Percentiles rank a stretch among this genome's conserved stretches.
Evolutionary conservation across 1,140 invertebrate genomes (phyloP).

Genomic region (Zaprionus inermis): DNA sequence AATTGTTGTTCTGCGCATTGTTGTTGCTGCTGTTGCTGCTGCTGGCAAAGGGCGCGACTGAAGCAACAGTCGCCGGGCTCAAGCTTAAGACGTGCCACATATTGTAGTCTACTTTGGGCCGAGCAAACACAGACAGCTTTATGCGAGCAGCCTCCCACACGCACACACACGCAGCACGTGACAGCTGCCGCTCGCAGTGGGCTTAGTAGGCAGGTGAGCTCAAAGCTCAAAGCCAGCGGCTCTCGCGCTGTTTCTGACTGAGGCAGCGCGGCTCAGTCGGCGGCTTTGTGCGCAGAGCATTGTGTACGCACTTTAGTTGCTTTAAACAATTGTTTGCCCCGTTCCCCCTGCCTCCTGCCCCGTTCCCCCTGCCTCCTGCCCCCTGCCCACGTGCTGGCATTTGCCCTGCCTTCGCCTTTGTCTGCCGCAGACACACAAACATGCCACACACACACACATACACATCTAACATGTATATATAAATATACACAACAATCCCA

Average conservation of each 20-base stretch:
- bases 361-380: no score
- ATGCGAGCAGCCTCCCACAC: constrained; percentile 14
- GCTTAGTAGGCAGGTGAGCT: constrained; percentile 42
- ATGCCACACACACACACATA: background rate
- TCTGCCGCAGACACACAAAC: constrained; percentile 8
- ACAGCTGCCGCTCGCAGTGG: constrained; percentile 41
- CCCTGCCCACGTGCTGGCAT: no score
- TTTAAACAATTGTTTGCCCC: constrained; percentile 68
- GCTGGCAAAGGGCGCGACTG: constrained; percentile 71
- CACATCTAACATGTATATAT: background rate
- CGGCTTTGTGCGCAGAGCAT: constrained; percentile 37
- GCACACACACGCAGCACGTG: constrained; percentile 55
- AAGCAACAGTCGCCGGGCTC: constrained; percentile 67
- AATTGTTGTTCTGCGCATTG: constrained; percentile 59
- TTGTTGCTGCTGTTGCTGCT: constrained; percentile 50
- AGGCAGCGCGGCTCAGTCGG: constrained; percentile 25
- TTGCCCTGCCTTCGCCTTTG: constrained; percentile 3
- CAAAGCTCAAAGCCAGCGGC: constrained; percentile 22
- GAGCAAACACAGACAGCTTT: constrained; percentile 30
- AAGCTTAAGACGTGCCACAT: constrained; percentile 69
- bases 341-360: no score
- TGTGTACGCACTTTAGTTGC: constrained; percentile 58
- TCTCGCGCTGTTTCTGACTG: constrained; percentile 10
- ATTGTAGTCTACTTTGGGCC: constrained; percentile 59
- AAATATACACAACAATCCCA: constrained; percentile 34